phyloP scores from a whole-genome alignment of 2,113 vertebrate genomes.

The Mobula hypostoma region DNA sequence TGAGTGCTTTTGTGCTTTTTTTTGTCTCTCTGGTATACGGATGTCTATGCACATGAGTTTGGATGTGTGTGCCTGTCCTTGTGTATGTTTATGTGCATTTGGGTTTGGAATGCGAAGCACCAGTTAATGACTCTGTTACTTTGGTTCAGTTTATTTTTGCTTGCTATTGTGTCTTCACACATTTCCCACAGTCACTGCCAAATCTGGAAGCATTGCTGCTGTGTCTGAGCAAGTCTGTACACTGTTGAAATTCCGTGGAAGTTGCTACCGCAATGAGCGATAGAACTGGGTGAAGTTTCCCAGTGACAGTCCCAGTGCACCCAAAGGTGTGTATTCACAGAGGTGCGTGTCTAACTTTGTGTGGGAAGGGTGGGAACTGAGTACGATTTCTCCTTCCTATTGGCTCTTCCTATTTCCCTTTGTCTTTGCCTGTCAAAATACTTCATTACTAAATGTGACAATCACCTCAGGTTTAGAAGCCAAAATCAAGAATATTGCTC shows the following conservation, averaged over 20 bases:
- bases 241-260: neutral
- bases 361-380: neutral
- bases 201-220: neutral
- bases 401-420: neutral
- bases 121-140: neutral
- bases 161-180: conserved; percentile 23
- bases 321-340: neutral
- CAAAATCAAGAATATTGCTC: neutral
- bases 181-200: conserved; percentile 20
- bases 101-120: neutral
- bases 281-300: neutral
- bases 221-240: neutral
- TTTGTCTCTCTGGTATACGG: too few species aligned
- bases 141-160: neutral
- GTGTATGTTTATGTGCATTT: neutral
- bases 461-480: neutral
- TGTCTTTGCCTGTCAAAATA: neutral
- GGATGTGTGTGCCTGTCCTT: neutral
- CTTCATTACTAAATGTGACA: neutral
- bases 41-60: too few species aligned
- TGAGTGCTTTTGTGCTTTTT: too few species aligned
- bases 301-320: neutral
- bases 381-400: neutral
- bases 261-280: neutral
- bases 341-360: neutral